Evolutionary conservation across 2,888 invertebrate genomes (phyloP).

Genomic region (Leucoma salicis): DNA sequence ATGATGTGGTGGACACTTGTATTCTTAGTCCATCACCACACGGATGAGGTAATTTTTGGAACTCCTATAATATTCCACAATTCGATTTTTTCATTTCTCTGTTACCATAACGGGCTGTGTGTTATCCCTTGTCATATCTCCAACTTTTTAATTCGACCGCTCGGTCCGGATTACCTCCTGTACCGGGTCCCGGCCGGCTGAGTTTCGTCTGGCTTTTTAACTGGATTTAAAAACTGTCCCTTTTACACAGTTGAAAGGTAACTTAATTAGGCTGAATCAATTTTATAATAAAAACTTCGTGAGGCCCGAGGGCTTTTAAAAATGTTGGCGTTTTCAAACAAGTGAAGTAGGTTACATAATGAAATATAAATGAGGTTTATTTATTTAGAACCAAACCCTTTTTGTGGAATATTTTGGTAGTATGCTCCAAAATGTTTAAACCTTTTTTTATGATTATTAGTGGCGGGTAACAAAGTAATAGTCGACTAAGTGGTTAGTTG

Average conservation of each 20-base stretch:
- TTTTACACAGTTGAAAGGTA: constrained; percentile 39
- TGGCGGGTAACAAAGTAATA: no score
- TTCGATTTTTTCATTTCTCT: constrained; percentile 33
- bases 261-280: constrained; percentile 39
- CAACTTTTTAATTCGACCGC: constrained; percentile 46
- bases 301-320: constrained; percentile 1
- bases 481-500: no score
- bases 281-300: constrained; percentile 13
- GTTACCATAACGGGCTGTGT: constrained; percentile 33
- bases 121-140: constrained; percentile 45
- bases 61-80: constrained; percentile 12
- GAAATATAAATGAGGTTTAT: constrained; percentile 2
- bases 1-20: no score
- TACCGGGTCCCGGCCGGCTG: constrained; percentile 34
- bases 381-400: background rate
- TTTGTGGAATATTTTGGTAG: no score
- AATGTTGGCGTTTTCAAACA: constrained; percentile 5
- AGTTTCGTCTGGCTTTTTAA: constrained; percentile 33
- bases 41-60: background rate
- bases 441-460: no score
- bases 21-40: background rate
- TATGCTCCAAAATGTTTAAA: no score
- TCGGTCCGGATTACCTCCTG: constrained; percentile 41
- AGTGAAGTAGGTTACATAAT: background rate
- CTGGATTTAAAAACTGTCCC: constrained; percentile 42